Evolutionary conservation across 1,140 invertebrate genomes (phyloP).

Genomic region (Drosophila lini): DNA sequence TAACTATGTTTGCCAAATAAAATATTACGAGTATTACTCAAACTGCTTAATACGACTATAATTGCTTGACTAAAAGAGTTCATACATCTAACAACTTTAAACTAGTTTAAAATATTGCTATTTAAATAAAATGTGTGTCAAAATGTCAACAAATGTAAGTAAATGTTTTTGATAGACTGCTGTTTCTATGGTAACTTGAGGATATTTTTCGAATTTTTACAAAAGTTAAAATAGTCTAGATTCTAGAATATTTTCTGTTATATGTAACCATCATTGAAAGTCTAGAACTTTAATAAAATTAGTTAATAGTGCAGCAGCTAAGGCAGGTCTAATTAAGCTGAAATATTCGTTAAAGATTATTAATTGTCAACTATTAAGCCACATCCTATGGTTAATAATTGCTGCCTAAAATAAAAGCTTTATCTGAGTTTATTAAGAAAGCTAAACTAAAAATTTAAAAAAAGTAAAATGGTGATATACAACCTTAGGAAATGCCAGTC

Average conservation of each 20-base stretch:
- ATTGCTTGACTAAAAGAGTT: neutral
- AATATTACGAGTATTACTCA: neutral
- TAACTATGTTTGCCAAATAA: neutral
- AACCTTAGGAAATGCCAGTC: neutral
- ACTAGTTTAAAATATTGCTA: neutral
- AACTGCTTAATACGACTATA: neutral
- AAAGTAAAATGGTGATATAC: too few relatives aligned
- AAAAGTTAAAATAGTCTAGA: too few relatives aligned
- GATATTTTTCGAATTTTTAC: neutral
- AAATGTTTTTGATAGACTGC: neutral
- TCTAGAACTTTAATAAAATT: neutral
- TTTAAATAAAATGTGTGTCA: neutral
- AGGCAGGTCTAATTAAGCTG: neutral
- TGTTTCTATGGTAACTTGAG: neutral
- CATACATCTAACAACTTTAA: neutral
- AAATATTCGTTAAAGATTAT: neutral
- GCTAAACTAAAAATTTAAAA: neutral
- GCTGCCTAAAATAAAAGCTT: neutral
- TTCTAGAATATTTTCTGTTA: too few relatives aligned
- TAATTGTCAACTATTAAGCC: neutral
- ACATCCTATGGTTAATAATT: neutral
- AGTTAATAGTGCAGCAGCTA: neutral
- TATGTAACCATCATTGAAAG: neutral
- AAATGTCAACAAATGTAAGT: neutral
- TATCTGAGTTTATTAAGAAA: neutral